Evolutionary conservation across 2,888 invertebrate genomes (phyloP), one percentile per base, ranked within the genome.

Genomic region (Scaptomyza polygonia): DNA sequence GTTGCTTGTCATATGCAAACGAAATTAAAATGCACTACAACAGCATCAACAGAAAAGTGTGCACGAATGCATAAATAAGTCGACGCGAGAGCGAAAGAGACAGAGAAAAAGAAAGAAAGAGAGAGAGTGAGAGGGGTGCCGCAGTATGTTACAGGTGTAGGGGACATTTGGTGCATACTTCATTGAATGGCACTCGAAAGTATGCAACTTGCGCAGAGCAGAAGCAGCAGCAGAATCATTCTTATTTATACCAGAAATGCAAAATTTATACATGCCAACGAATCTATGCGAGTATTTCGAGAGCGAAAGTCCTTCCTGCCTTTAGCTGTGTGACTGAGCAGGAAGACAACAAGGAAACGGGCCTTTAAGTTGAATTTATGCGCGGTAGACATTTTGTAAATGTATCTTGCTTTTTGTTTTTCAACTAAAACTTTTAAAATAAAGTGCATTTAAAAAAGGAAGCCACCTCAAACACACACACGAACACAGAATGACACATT

Each of bases 21-120:
- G 73, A 87, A 84, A 84, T 84, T 84, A 84, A 84, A 84, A 87
- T 84, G 88, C 83, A 87, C 87, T 84, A 79, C 83, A 87, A 62
- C 79, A 67, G 54, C 56, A 34, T 29, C 48, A 47, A 61, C 48
- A 48, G 53, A 82, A 82, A 83, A 83, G 86, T 70, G 88, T 86
- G 77, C 82, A 78, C 79, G 82, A 83, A 76, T 83, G 82, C 88
- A 83, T 87, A 83, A 83, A 73, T 85, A 83, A 85, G 88, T 82
- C 79, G 68, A 69, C 66, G 48, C 14, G 9, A 27, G 34, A 21
- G 29, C 11, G 54, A n/a, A 3, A 45, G 51, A 40, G 32, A 29
- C 48, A 40, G 56, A 16, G 48, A 11, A 44, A 25, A 42, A 44
- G 16, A 6, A 34, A 1, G 42, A 29, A 12, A 21, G 43, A 21